Percentiles rank a stretch among this genome's conserved stretches.
phyloP scores from a whole-genome alignment of 2,888 invertebrate species.

The Crocallis elinguaria region DNA sequence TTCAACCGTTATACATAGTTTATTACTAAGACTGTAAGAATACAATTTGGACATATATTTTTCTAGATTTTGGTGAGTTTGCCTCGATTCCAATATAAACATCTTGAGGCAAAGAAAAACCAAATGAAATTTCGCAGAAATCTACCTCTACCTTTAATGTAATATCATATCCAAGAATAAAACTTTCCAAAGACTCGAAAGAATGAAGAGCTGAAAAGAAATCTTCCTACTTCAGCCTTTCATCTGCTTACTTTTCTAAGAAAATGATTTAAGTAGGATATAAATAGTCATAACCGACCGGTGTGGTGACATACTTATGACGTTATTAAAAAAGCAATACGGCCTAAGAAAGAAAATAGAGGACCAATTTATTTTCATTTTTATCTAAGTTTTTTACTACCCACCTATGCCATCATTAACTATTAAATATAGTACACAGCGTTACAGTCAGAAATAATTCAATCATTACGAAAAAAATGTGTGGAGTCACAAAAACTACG shows the following conservation, averaged over 20 bases:
- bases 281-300: constrained; percentile 61
- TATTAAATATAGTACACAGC: constrained; percentile 30
- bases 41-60: too few species aligned
- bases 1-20: too few species aligned
- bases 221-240: not conserved
- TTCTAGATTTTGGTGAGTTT: too few species aligned
- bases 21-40: too few species aligned
- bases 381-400: constrained; percentile 42
- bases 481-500: not conserved
- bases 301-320: constrained; percentile 68
- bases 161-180: constrained; percentile 1
- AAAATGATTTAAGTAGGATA: constrained; percentile 72
- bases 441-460: not conserved
- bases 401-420: constrained; percentile 46
- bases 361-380: constrained; percentile 45
- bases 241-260: constrained; percentile 54
- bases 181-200: not conserved
- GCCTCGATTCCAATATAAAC: not conserved
- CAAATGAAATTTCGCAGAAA: constrained; percentile 2
- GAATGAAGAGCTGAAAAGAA: not conserved
- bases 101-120: not conserved
- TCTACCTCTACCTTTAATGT: not conserved
- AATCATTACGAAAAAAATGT: not conserved
- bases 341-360: constrained; percentile 50
- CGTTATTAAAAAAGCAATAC: constrained; percentile 61